A percentile compares a stretch with the other conserved stretches of the same genome.
Evolutionary conservation across 2,888 invertebrate species (phyloP).

Genomic region (Diadegma fenestrale): DNA sequence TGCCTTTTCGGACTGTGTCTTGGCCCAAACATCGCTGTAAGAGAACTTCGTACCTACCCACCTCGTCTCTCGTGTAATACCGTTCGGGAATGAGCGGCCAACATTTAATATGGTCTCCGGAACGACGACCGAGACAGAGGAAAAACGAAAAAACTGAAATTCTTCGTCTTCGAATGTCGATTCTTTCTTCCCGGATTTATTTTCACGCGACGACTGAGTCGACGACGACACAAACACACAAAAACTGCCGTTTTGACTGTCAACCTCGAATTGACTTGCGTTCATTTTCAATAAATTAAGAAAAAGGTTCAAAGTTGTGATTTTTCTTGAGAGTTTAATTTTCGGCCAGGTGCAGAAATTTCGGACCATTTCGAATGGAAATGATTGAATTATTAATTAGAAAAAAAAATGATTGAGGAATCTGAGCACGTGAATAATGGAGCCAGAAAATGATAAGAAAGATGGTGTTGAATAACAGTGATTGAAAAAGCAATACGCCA

Average conservation of each 20-base stretch:
- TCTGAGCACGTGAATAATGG: not conserved
- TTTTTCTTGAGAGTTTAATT: too few species aligned
- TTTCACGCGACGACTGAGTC: not conserved
- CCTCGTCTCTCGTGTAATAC: slow-evolving; percentile 19
- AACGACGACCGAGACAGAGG: not conserved
- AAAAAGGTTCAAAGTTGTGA: too few species aligned
- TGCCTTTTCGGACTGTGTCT: slow-evolving; percentile 27
- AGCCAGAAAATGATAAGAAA: not conserved
- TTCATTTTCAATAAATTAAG: too few species aligned
- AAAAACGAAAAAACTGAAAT: not conserved
- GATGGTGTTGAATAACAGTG: not conserved
- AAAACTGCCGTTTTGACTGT: too few species aligned
- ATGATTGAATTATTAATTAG: not conserved
- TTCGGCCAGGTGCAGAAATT: too few species aligned
- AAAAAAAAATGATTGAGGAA: not conserved
- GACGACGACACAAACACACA: too few species aligned
- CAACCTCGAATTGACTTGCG: too few species aligned
- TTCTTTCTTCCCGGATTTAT: not conserved
- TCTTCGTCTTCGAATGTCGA: not conserved
- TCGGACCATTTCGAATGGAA: too few species aligned
- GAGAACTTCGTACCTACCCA: slow-evolving; percentile 24
- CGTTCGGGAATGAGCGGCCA: slow-evolving; percentile 32
- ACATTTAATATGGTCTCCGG: slow-evolving; percentile 58
- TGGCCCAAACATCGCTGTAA: not conserved
- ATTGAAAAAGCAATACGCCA: slow-evolving; percentile 18